phyloP scores from a whole-genome alignment of 2,888 invertebrate species.

The Lymantria monacha region DNA sequence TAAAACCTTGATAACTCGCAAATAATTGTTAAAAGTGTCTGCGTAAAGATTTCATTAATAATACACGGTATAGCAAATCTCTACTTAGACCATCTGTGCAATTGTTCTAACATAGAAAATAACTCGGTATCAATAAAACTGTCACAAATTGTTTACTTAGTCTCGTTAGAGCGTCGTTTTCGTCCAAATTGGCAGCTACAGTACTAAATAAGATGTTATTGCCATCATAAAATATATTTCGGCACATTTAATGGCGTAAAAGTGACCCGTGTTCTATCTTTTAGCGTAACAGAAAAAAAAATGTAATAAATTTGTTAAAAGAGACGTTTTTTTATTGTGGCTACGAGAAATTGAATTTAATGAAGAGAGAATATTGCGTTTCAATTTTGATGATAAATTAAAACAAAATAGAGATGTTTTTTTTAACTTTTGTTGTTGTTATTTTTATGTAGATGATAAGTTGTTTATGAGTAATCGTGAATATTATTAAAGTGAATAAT shows the following conservation, averaged over 20 bases:
- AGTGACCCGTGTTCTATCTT: slow-evolving; percentile 7
- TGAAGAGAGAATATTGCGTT: background rate
- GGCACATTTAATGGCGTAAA: slow-evolving; percentile 8
- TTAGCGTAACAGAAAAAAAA: background rate
- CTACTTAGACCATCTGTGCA: too few species aligned
- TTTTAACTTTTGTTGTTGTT: background rate
- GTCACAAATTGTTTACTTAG: slow-evolving; percentile 21
- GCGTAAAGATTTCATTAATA: too few species aligned
- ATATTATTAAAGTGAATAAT: too few species aligned
- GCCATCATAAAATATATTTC: slow-evolving; percentile 20
- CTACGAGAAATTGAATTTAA: slow-evolving; percentile 4
- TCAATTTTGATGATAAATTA: background rate
- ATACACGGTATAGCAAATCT: too few species aligned
- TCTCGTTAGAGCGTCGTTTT: slow-evolving; percentile 21
- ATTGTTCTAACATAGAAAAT: background rate
- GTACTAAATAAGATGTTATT: slow-evolving; percentile 20
- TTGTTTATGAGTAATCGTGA: too few species aligned
- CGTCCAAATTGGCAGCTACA: slow-evolving; percentile 24
- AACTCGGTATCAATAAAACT: background rate
- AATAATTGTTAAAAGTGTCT: too few species aligned
- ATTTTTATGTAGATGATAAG: background rate
- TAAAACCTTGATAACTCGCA: too few species aligned
- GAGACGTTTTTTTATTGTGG: background rate
- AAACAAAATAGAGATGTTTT: background rate
- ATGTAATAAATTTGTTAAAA: slow-evolving; percentile 3